Evolutionary conservation across 1,140 invertebrate species (phyloP), one percentile per base, ranked within the genome.

Genomic region (Procambarus virginalis): DNA sequence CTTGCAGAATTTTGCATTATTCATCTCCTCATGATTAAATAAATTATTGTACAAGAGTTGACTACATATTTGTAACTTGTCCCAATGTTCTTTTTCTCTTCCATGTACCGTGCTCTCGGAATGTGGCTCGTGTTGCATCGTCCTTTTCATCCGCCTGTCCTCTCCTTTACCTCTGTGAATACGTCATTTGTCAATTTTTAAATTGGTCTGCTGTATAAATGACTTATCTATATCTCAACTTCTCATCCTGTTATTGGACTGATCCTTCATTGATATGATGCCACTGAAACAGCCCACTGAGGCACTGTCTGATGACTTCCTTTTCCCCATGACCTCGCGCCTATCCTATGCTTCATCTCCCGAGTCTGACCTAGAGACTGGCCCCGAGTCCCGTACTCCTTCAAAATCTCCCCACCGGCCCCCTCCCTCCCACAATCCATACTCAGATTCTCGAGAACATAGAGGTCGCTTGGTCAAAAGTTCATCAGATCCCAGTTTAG

Each of bases 311-410:
- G 95, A 96, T 92, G 98, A 99, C 95, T 98, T 99, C 96, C 96
- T 99, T 93, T 99, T 99, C 95, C 98, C 98, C 93, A 98, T 99
- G 97, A 97, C 97, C 92, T 97, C 97, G 94, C 96, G 98, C 93
- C 95, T 99, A 91, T 99, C 98, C 93, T 99, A 98, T 95, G 98
- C 98, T 91, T 98, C 97, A 93, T 98, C 97, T 93, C 98, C 98
- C 92, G 98, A 99, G 95, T 98, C 97, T 93, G 98, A 99, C 94
- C 82, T 92, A 12, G 92, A 93, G 34, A 86, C 96, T 96, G 93
- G 96, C 96, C 88, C 96, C 95, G 92, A 93, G 64, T 85, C 92
- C 90, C 84, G 85, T 76, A 91, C 92, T 80, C 92, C 88, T 17
- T 86, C 76, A 82, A 90, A 93, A 93, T 92, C 95, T 64, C 93